Base-by-base conservation (phyloP, 2,888 invertebrate species). In the Dolomedes plantarius region DNA sequence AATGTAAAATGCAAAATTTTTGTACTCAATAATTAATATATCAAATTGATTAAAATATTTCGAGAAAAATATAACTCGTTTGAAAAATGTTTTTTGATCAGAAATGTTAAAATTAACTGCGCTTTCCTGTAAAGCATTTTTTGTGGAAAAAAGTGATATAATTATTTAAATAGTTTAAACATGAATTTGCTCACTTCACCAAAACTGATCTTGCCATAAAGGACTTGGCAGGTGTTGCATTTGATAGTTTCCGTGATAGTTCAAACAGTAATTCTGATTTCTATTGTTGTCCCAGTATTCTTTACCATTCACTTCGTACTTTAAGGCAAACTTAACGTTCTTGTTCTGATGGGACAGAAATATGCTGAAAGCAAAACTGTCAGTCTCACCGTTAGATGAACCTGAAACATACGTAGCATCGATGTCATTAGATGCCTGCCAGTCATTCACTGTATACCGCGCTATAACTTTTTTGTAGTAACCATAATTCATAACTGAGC, bases 251-350 rank as follows among this genome's bases (percentile, higher is more conserved):
- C 74, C 64, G 41, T 81, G 79, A 7, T 64, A 76, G 36, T 71
- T 23, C 1, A 87, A 29, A 5, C 65, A 41, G 32, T 87, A 87
- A 65, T 87, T 87, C 13, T 64, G 41, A 0, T 76, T 75, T 3
- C 67, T 23, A 41, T 87, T 87, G 28, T 87, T 87, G 62, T 87
- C 87, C 87, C 87, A 87, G 28, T 73, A 73, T 72, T 87, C 83
- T 56, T 31, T 62, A 0, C 73, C 80, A 9, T 80, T 86, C 16
- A 80, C 72, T 5, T 23, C 32, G 23, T 65, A 86, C 23, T 71
- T 71, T 3, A 86, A 23, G 6, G 86, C 86, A 31, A 86, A 86
- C 65, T 76, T 39, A 1, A 86, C 50, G 7, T 65, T 32, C 31
- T 65, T 64, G 6, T 62, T 32, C 2, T 29, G 7, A 3, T 69